phyloP scores from a whole-genome alignment of 2,888 invertebrate species.

The Drosophila mayaguana region DNA sequence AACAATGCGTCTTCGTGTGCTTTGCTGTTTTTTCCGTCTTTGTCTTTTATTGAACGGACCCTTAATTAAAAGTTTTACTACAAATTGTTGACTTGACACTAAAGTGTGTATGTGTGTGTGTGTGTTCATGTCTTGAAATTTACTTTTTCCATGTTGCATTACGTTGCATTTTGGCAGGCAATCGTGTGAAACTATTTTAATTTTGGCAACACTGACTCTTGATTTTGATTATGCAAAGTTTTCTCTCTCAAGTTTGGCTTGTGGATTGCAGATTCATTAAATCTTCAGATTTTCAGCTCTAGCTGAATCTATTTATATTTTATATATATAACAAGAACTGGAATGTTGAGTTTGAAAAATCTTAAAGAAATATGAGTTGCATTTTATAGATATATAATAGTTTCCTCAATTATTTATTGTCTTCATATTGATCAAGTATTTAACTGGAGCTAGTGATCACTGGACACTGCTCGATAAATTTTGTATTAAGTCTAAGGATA shows the following conservation, averaged over 20 bases:
- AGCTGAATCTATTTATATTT: neutral
- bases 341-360: neutral
- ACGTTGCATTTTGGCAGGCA: conserved; percentile 38
- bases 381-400: neutral
- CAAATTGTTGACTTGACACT: conserved; percentile 52
- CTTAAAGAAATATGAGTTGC: neutral
- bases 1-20: conserved; percentile 45
- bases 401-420: too few species aligned
- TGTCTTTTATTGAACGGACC: conserved; percentile 29
- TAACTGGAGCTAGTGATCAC: neutral
- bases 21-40: neutral
- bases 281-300: neutral
- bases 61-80: conserved; percentile 73
- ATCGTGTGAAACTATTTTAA: conserved; percentile 70
- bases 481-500: neutral
- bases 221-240: conserved; percentile 35
- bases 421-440: neutral
- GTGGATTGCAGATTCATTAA: conserved; percentile 2
- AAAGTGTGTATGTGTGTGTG: neutral
- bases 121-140: conserved; percentile 35
- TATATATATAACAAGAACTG: too few species aligned
- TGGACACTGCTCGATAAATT: neutral
- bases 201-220: conserved; percentile 49
- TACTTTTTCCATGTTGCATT: conserved; percentile 43
- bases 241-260: conserved; percentile 8